phyloP scores from a whole-genome alignment of 2,797 vertebrate species.

The Leontocebus nigricollis region DNA sequence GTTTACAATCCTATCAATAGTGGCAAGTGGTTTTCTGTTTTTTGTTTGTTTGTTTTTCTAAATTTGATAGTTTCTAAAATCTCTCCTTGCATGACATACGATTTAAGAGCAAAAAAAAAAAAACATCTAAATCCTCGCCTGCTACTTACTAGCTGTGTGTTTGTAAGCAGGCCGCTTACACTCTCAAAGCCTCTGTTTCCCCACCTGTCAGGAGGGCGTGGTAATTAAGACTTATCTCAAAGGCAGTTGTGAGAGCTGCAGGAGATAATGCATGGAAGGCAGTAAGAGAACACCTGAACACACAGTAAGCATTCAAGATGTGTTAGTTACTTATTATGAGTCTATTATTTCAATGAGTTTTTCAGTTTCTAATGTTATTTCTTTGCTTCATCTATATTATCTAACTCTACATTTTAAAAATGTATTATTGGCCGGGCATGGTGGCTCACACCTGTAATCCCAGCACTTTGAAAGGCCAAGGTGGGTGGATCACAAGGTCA shows the following conservation, averaged over 20 bases:
- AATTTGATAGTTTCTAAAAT: neutral
- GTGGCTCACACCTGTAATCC: neutral
- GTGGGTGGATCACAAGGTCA: neutral
- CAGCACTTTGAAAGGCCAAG: neutral
- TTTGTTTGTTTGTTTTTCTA: neutral
- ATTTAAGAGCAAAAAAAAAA: neutral
- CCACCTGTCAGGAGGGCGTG: neutral
- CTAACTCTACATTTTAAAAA: neutral
- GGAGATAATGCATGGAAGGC: accelerated
- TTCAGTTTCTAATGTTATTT: neutral
- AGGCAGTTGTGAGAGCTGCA: accelerated
- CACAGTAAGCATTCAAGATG: neutral
- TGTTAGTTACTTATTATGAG: neutral
- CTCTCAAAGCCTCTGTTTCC: neutral
- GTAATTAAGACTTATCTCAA: neutral
- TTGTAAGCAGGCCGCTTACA: neutral
- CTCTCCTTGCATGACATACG: neutral
- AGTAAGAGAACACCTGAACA: accelerated
- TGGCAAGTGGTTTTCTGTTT: neutral
- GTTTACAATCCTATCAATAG: neutral
- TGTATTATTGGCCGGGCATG: neutral
- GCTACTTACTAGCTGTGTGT: neutral
- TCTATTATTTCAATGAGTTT: neutral
- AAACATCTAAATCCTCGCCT: neutral
- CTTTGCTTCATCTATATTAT: neutral